Evolutionary conservation across 2,113 vertebrate genomes (phyloP).

Genomic region (Grantiella picta): DNA sequence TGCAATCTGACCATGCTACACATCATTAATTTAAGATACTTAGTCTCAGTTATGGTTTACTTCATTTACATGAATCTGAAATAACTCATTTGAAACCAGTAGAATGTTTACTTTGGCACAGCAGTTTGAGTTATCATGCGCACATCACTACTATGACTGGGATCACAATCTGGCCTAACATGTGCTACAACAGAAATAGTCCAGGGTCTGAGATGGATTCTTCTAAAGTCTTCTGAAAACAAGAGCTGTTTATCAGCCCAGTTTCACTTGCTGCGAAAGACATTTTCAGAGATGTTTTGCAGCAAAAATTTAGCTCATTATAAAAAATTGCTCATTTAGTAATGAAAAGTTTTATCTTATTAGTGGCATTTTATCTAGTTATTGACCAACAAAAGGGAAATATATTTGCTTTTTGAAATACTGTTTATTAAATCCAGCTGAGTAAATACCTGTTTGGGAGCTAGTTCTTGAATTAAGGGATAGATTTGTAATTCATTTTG

Average conservation of each 20-base stretch:
- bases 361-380: not conserved
- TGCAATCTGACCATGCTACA: not conserved
- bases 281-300: not conserved
- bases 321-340: not conserved
- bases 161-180: not conserved
- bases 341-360: not conserved
- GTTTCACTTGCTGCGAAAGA: not conserved
- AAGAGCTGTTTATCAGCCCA: not conserved
- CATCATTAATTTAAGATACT: not conserved
- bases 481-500: not conserved
- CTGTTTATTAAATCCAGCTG: not conserved
- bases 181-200: not conserved
- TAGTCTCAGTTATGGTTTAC: not conserved
- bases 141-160: not conserved
- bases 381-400: not conserved
- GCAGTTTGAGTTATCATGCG: not conserved
- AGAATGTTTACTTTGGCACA: not conserved
- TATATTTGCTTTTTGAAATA: not conserved
- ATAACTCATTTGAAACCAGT: not conserved
- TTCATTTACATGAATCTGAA: not conserved
- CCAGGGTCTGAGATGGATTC: not conserved
- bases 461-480: not conserved
- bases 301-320: not conserved
- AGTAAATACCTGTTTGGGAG: not conserved
- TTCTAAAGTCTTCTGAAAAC: not conserved